These are phyloP conservation scores for Choristoneura rosaceana DNA, from an alignment of 2,888 invertebrate genomes.

Conservation along the genomic window DNA sequence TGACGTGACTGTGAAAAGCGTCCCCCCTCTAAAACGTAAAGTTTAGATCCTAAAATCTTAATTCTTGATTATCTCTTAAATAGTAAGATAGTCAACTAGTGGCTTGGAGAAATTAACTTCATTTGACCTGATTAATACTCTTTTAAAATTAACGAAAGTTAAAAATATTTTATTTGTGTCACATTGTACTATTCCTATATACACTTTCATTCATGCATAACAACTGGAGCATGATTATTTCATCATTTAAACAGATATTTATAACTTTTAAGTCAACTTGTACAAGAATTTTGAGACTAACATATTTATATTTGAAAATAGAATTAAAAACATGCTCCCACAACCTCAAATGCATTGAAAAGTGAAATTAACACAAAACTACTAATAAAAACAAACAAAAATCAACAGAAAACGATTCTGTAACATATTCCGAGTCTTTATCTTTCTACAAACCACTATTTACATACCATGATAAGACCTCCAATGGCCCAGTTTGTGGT, in stretches of 20 bases:
- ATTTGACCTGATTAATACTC: too few relatives aligned
- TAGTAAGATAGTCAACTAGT: too few relatives aligned
- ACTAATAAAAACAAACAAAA: neutral
- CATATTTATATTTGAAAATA: neutral
- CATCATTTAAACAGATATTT: neutral
- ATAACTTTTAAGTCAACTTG: neutral
- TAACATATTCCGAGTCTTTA: slow-evolving; percentile 22
- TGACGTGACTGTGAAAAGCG: too few relatives aligned
- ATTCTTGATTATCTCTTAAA: too few relatives aligned
- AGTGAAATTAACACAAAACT: neutral
- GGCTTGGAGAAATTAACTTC: too few relatives aligned
- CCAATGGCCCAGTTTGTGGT: slow-evolving; percentile 24
- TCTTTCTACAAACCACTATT: slow-evolving; percentile 28
- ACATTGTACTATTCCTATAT: neutral
- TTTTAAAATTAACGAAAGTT: too few relatives aligned
- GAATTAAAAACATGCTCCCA: slow-evolving; percentile 4
- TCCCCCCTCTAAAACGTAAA: too few relatives aligned
- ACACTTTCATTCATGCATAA: neutral
- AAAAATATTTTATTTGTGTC: too few relatives aligned
- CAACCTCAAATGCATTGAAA: neutral
- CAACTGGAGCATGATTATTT: neutral
- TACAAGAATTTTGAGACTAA: neutral
- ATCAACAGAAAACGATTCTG: slow-evolving; percentile 8
- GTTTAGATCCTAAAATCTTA: too few relatives aligned
- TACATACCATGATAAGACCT: slow-evolving; percentile 36